Percentiles rank a stretch among this genome's conserved stretches.
These are phyloP conservation scores for Andrena dorsata DNA, from an alignment of 2,888 invertebrate species.

Conservation along the genomic window DNA sequence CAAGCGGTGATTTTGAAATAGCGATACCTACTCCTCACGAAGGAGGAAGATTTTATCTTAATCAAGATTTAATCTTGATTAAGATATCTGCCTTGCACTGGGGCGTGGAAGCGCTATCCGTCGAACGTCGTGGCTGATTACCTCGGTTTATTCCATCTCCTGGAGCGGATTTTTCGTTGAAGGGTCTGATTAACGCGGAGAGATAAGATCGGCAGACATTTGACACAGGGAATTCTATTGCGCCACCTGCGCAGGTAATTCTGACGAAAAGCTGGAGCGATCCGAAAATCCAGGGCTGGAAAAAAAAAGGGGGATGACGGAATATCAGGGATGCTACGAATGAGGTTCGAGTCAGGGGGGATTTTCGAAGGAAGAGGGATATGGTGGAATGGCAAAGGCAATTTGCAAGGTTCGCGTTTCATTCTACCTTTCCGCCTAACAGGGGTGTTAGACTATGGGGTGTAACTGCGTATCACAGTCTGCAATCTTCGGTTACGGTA, in stretches of 20 bases:
- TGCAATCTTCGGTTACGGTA: slow-evolving; percentile 61
- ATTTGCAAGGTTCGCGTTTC: slow-evolving; percentile 69
- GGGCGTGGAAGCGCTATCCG: slow-evolving; percentile 10
- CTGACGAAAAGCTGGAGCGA: slow-evolving; percentile 37
- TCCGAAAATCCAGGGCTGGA: slow-evolving; percentile 29
- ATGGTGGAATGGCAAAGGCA: slow-evolving; percentile 51
- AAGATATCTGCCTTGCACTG: background rate
- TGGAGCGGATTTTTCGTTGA: slow-evolving; percentile 16
- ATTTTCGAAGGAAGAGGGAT: slow-evolving; percentile 50
- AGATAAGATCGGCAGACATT: slow-evolving; percentile 35
- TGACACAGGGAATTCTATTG: slow-evolving; percentile 43
- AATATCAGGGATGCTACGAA: slow-evolving; percentile 34
- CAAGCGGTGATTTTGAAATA: background rate
- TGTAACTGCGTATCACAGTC: slow-evolving; percentile 59
- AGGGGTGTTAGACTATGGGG: slow-evolving; percentile 32
- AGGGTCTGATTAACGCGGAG: slow-evolving; percentile 44
- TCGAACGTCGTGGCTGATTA: slow-evolving; percentile 24
- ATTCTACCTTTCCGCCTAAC: slow-evolving; percentile 33
- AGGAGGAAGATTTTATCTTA: slow-evolving; percentile 22
- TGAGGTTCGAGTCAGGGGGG: slow-evolving; percentile 17
- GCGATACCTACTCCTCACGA: background rate
- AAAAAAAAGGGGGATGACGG: slow-evolving; percentile 26
- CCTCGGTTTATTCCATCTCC: slow-evolving; percentile 34
- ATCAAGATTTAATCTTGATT: slow-evolving; percentile 31
- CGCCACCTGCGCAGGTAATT: slow-evolving; percentile 53